Conservation (phyloP, 2,797 vertebrate genomes). For the Etheostoma perlongum region DNA sequence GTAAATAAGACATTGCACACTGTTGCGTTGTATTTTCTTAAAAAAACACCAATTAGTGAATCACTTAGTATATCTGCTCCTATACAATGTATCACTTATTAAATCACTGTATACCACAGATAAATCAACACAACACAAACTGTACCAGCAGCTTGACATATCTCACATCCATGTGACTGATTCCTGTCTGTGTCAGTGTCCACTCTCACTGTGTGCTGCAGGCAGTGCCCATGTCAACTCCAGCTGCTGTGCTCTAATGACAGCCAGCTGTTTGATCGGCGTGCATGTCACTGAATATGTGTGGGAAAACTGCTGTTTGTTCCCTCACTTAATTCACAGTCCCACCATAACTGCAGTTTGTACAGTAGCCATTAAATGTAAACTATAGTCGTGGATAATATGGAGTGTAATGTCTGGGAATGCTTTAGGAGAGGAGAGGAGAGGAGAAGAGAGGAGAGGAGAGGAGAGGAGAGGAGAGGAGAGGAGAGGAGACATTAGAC, state of each 20-base stretch:
- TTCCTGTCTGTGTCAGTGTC: slow-evolving; percentile 54
- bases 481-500: slow-evolving; percentile 13
- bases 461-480: slow-evolving; percentile 19
- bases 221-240: slow-evolving; percentile 56
- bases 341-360: slow-evolving; percentile 43
- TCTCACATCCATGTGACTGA: slow-evolving; percentile 46
- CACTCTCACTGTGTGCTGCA: slow-evolving; percentile 31
- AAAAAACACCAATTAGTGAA: too few relatives aligned
- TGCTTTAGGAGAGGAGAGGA: slow-evolving; percentile 25
- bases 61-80: too few relatives aligned
- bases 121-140: slow-evolving; percentile 7
- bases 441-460: slow-evolving; percentile 15
- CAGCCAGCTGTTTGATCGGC: slow-evolving; percentile 79
- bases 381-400: slow-evolving; percentile 59
- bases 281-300: slow-evolving; percentile 81
- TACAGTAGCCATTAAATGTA: slow-evolving; percentile 58
- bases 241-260: slow-evolving; percentile 80
- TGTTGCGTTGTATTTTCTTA: too few relatives aligned
- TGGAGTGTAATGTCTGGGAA: slow-evolving; percentile 49
- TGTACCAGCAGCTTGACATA: slow-evolving; percentile 18
- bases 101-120: neutral
- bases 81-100: too few relatives aligned
- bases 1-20: too few relatives aligned
- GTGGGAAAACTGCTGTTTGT: slow-evolving; percentile 78
- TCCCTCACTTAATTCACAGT: slow-evolving; percentile 62